Percentiles rank a stretch among this genome's conserved stretches.
Conservation (phyloP, 2,797 vertebrate species). For the Micrastur ruficollis region DNA sequence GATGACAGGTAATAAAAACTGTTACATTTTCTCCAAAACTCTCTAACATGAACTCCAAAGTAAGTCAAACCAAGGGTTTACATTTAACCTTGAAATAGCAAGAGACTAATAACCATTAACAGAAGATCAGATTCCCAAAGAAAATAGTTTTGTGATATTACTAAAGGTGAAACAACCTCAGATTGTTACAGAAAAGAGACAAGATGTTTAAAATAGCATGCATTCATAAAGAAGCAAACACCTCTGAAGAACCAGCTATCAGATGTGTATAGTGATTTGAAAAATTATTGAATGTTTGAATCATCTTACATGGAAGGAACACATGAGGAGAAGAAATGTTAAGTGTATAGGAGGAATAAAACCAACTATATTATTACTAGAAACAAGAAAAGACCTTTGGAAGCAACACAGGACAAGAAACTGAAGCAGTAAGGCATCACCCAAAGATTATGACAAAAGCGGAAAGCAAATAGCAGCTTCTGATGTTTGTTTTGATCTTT, state of each 20-base stretch:
- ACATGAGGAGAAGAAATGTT: neutral
- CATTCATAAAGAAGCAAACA: neutral
- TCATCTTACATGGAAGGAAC: neutral
- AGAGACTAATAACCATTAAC: neutral
- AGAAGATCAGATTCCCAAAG: neutral
- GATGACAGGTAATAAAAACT: neutral
- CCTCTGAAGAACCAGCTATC: neutral
- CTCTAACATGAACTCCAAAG: neutral
- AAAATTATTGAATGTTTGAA: neutral
- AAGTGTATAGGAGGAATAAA: neutral
- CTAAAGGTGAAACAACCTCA: neutral
- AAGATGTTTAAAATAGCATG: neutral
- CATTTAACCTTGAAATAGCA: neutral
- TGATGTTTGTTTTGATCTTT: neutral
- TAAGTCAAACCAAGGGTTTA: neutral
- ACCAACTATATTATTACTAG: neutral
- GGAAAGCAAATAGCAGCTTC: neutral
- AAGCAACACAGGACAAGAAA: neutral
- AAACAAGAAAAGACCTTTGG: neutral
- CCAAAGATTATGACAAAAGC: neutral
- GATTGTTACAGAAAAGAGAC: neutral
- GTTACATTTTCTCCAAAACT: neutral
- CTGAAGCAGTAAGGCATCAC: neutral
- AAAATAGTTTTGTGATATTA: neutral
- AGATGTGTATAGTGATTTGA: neutral